Evolutionary conservation across 2,797 vertebrate species (phyloP), one percentile per base, ranked within the genome.

Genomic region (Anabacerthia variegaticeps): DNA sequence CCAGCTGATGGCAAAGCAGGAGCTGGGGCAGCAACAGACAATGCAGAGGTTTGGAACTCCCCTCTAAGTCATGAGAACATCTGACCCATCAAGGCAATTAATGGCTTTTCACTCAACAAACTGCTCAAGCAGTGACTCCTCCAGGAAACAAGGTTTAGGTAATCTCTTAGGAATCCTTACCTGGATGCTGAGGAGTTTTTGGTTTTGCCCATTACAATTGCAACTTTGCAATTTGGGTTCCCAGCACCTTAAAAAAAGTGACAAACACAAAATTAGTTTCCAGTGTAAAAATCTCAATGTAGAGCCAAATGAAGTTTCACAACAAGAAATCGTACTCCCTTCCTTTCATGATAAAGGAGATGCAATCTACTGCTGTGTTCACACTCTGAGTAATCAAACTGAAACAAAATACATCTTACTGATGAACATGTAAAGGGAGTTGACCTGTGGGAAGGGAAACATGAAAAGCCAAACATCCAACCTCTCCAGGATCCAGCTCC

Each of bases 171-270:
- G 48, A 88, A 90, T 85, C 89, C 92, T 96, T 97, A 98, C 98
- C 98, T 98, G 94, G 95, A 94, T 61, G 54, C 82, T 44, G 96
- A 96, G 27, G 97, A 69, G 76, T 56, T 93, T 86, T 93, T 89
- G 85, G 97, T 99, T 97, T 96, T 98, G 96, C 98, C 99, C 98
- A 99, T 98, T 93, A 99, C 99, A 94, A 99, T 97, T 7, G 98
- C 98, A n/a, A 99, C 92, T 97, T 98, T 98, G 93, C 98, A 99
- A 5, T 98, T 97, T 2, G 98, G 98, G 78, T 98, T 98, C 20
- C 99, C 99, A 92, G 99, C 99, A 96, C 99, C 99, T 99, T 97
- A 52, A 95, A 94, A 66, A 61, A 55, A 30, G 78, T 37, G 80
- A 77, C 9, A 92, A 84, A 91, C 37, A 86, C 26, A 92, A 48